phyloP scores from a whole-genome alignment of 1,140 invertebrate genomes.

The Monomorium pharaonis region DNA sequence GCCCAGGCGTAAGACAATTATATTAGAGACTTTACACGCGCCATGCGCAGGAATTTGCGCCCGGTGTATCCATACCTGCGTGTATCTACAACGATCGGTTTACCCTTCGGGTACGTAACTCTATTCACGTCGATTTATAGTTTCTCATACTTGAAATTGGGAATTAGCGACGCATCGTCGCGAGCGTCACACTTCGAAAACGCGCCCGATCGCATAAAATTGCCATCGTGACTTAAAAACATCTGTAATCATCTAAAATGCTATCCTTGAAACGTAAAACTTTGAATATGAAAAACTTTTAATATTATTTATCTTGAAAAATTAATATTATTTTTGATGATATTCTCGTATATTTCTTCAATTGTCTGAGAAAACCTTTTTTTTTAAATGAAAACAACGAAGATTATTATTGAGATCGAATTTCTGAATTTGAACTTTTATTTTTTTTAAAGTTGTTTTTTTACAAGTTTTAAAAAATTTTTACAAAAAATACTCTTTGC shows the following conservation, averaged over 20 bases:
- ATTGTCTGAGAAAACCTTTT: neutral
- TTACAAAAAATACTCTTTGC: too few relatives aligned
- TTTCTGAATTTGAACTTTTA: neutral
- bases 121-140: constrained; percentile 64
- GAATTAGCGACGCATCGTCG: constrained; percentile 57
- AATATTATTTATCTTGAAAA: neutral
- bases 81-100: constrained; percentile 60
- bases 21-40: constrained; percentile 55
- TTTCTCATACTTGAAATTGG: constrained; percentile 68
- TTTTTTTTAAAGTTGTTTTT: neutral
- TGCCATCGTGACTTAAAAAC: constrained; percentile 30
- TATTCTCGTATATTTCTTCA: neutral
- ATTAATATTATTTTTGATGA: neutral
- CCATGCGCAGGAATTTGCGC: constrained; percentile 58
- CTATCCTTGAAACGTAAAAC: neutral
- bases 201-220: neutral
- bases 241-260: neutral
- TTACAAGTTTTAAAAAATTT: neutral
- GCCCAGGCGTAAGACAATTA: constrained; percentile 45
- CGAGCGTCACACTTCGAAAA: constrained; percentile 13
- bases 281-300: neutral
- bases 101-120: constrained; percentile 61
- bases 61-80: constrained; percentile 36
- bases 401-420: neutral
- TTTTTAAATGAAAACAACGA: neutral